A percentile compares a stretch with the other conserved stretches of the same genome.
Conservation (phyloP, 2,888 invertebrate genomes). For the Agrotis puta region DNA sequence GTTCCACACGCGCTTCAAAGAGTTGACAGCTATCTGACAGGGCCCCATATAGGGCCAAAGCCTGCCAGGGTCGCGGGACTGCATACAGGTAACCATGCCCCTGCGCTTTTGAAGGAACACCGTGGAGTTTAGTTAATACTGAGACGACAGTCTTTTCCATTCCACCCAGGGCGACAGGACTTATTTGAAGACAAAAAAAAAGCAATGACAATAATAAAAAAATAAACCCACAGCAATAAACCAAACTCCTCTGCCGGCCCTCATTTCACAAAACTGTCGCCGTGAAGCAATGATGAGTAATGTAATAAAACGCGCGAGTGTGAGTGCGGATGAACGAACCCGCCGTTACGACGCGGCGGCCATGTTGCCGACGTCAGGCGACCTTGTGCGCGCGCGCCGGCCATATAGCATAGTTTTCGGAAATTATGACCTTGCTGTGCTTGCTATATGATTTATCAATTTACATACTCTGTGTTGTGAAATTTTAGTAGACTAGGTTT, state of each 20-base stretch:
- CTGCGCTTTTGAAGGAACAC: too few relatives aligned
- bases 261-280: slow-evolving; percentile 42
- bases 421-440: slow-evolving; percentile 60
- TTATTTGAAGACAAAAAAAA: too few relatives aligned
- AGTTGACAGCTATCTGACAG: too few relatives aligned
- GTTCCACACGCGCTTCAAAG: too few relatives aligned
- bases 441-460: slow-evolving; percentile 62
- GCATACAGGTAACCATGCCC: too few relatives aligned
- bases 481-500: slow-evolving; percentile 22
- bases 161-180: too few relatives aligned
- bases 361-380: slow-evolving; percentile 66
- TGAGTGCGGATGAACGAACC: slow-evolving; percentile 66
- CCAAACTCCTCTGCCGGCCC: slow-evolving; percentile 37
- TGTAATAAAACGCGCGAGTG: slow-evolving; percentile 47
- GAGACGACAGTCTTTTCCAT: too few relatives aligned
- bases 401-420: slow-evolving; percentile 54
- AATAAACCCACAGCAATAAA: slow-evolving; percentile 32
- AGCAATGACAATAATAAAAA: slow-evolving; percentile 6
- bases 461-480: slow-evolving; percentile 56
- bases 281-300: slow-evolving; percentile 41
- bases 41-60: too few relatives aligned
- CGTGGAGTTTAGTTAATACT: too few relatives aligned
- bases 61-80: too few relatives aligned
- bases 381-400: slow-evolving; percentile 62
- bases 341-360: slow-evolving; percentile 56